phyloP scores from a whole-genome alignment of 2,888 invertebrate species.

The Melanostoma scalare region DNA sequence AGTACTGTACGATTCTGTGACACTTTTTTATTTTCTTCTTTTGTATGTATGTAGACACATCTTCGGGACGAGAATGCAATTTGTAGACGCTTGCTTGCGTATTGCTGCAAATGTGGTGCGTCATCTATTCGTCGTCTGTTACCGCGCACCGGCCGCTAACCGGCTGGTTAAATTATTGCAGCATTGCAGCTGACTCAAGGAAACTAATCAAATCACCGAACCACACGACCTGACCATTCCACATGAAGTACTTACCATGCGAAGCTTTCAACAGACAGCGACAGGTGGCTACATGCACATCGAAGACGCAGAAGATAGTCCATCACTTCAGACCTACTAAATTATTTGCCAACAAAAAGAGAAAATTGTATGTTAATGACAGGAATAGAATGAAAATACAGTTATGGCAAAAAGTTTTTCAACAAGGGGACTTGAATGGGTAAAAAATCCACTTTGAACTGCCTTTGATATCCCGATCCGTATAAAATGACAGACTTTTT shows the following conservation, averaged over 20 bases:
- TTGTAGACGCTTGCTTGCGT: slow-evolving; percentile 51
- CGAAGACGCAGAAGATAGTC: slow-evolving; percentile 63
- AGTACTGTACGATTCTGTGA: slow-evolving; percentile 48
- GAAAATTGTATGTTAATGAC: slow-evolving; percentile 32
- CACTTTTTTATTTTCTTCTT: slow-evolving; percentile 34
- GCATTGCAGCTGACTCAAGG: slow-evolving; percentile 57
- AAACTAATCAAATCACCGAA: slow-evolving; percentile 64
- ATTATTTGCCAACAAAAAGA: slow-evolving; percentile 53
- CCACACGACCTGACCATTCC: slow-evolving; percentile 63
- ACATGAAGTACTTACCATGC: slow-evolving; percentile 58
- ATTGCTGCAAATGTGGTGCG: slow-evolving; percentile 49
- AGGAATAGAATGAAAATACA: slow-evolving; percentile 54
- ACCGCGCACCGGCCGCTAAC: slow-evolving; percentile 8
- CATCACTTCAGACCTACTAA: slow-evolving; percentile 69
- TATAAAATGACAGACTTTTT: too few species aligned
- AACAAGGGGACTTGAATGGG: background rate
- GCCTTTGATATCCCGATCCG: too few species aligned
- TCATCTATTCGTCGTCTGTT: slow-evolving; percentile 46
- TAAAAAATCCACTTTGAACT: background rate
- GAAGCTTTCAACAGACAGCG: slow-evolving; percentile 64
- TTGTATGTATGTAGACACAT: slow-evolving; percentile 28
- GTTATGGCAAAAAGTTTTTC: slow-evolving; percentile 28
- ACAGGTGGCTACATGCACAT: slow-evolving; percentile 68
- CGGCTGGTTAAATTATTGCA: slow-evolving; percentile 66
- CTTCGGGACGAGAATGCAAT: slow-evolving; percentile 44